Evolutionary conservation across 2,888 invertebrate species (phyloP), one percentile per base, ranked within the genome.

Genomic region (Gymnoscelis rufifasciata): DNA sequence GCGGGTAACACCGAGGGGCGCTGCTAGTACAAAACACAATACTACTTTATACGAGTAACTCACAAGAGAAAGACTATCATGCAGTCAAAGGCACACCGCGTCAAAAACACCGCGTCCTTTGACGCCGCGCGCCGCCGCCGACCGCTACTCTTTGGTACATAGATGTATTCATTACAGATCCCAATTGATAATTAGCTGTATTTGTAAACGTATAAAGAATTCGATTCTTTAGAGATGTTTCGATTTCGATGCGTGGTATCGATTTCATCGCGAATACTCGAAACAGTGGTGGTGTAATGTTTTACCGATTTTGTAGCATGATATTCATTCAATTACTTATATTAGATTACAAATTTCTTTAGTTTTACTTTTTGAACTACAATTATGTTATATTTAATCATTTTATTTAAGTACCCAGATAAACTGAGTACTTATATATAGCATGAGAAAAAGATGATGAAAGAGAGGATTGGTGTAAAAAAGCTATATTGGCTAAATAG

Each of bases 141-240:
- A 75, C 71, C 70, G 77, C 78, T 80, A 79, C 80, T 70, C 77
- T 74, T 71, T 31, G 51, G 35, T 15, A 35, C 59, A 60, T 59
- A 62, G n/a, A 57, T 53, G 73, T 68, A 74, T 81, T 81, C 80
- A 76, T 81, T 80, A 75, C 74, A 66, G 78, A 81, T 78, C 66
- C 74, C 84, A 82, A 86, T 86, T 83, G 82, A 84, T 86, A 86
- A 84, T 86, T 83, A 86, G 79, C 74, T 81, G 75, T 64, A 61
- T 66, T 77, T 80, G 76, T 74, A 75, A 67, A 69, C 15, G 13
- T 38, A 56, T 52, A 52, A 52, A 49, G 45, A 46, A 51, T 43
- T 52, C 14, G 31, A 15, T 33, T 54, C 49, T 57, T 57, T 51
- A 40, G 49, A 47, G 49, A 13, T 43, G 50, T 42, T 41, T 41